Evolutionary conservation across 2,888 invertebrate species (phyloP), one percentile per base, ranked within the genome.

Genomic region (Patella pellucida): DNA sequence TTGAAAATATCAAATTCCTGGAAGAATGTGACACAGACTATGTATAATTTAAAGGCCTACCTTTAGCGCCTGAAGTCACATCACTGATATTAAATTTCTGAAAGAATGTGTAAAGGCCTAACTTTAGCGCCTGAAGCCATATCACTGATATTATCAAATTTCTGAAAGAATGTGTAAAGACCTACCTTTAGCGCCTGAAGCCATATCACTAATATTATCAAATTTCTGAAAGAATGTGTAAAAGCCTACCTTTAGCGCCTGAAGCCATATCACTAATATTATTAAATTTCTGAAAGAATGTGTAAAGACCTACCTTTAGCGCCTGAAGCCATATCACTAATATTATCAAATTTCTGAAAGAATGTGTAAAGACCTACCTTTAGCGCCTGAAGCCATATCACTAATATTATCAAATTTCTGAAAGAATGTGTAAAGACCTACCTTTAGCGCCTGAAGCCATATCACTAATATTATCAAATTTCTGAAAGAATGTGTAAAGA

Each of bases 11-110:
- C n/a, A n/a, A 62, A 62, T 62, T 62, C 23, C 14, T 96, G 96
- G 84, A 94, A 94, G 0, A 96, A 96, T 0, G 97, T 96, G 89
- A 97, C 97, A 85, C 95, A 94, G 0, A 97, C 92, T 27, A 97
- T 94, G 70, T 94, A 93, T 27, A 97, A 89, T 27, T 94, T 93
- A n/a, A n/a, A 41, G 31, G 7, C 11, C 31, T 69, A 50, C 69
- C 41, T 50, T 69, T 51, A 41, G 51, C 11, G 51, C 69, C 69
- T 27, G 19, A n/a, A 50, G n/a, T 50, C n/a, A 11, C 16, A 69
- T 27, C 69, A 69, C n/a, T 16, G 41, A 62, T 62, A 62, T 41
- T 41, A 62, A 62, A 62, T 62, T 62, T 62, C 14, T 96, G 96
- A 84, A 94, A 94, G 0, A n/a, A n/a, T n/a, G n/a, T n/a, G n/a